Evolutionary conservation across 2,113 vertebrate genomes (phyloP).

Genomic region (Seriola rivoliana): DNA sequence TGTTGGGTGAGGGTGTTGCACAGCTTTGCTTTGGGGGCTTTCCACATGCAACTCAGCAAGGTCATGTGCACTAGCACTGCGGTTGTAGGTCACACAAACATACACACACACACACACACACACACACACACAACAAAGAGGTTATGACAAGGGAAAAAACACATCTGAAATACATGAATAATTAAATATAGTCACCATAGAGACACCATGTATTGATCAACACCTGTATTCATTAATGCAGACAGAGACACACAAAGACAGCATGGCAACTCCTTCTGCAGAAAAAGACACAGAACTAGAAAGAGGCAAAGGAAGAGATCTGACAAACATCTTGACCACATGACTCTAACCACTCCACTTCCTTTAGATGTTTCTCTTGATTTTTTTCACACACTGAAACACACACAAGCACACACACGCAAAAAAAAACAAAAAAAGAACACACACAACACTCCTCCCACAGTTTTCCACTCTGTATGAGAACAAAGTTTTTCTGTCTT

Average conservation of each 20-base stretch:
- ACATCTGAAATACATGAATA: slow-evolving; percentile 11
- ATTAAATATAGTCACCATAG: neutral
- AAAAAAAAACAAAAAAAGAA: neutral
- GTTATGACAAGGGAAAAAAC: slow-evolving; percentile 1
- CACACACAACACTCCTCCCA: slow-evolving; percentile 2
- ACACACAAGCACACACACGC: slow-evolving; percentile 8
- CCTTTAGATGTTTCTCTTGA: slow-evolving; percentile 80
- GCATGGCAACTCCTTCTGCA: slow-evolving; percentile 28
- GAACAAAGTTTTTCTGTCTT: slow-evolving; percentile 15
- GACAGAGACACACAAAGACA: neutral
- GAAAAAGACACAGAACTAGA: slow-evolving; percentile 48
- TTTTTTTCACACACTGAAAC: slow-evolving; percentile 65
- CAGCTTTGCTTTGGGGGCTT: slow-evolving; percentile 76
- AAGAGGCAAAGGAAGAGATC: slow-evolving; percentile 68
- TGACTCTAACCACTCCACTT: slow-evolving; percentile 82
- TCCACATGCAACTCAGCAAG: slow-evolving; percentile 78
- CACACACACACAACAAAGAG: slow-evolving; percentile 29
- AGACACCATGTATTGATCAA: neutral
- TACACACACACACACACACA: slow-evolving; percentile 23
- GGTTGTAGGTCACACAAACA: slow-evolving; percentile 67
- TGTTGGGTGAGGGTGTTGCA: slow-evolving; percentile 42
- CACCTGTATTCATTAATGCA: neutral
- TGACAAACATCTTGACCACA: slow-evolving; percentile 82
- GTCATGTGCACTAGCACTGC: slow-evolving; percentile 79
- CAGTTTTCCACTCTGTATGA: slow-evolving; percentile 49